Percentiles rank a stretch among this genome's conserved stretches.
Conservation (phyloP, 1,140 invertebrate species). For the Drosophila insularis region DNA sequence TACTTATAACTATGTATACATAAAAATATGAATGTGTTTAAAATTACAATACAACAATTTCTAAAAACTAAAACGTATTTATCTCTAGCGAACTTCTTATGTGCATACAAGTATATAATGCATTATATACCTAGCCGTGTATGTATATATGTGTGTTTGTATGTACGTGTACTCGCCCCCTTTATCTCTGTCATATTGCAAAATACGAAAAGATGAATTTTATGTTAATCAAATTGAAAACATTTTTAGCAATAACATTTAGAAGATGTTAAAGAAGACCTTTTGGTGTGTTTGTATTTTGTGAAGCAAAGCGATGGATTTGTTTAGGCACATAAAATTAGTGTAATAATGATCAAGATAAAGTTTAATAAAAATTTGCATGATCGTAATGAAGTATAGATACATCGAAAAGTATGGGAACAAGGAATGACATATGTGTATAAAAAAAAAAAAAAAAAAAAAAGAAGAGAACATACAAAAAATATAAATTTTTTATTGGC, state of each 20-base stretch:
- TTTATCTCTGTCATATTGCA: constrained; percentile 70
- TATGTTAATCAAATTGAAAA: constrained; percentile 71
- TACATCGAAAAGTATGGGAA: constrained; percentile 49
- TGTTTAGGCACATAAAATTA: constrained; percentile 77
- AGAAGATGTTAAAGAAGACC: constrained; percentile 14
- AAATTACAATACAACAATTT: constrained; percentile 54
- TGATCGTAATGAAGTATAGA: constrained; percentile 43
- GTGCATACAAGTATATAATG: neutral
- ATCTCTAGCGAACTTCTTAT: constrained; percentile 42
- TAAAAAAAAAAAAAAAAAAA: constrained; percentile 25
- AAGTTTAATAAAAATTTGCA: constrained; percentile 74
- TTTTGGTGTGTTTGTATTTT: constrained; percentile 55
- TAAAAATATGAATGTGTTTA: constrained; percentile 50
- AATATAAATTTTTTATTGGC: constrained; percentile 25
- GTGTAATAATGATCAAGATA: constrained; percentile 63
- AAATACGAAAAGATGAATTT: constrained; percentile 47
- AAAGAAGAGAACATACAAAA: constrained; percentile 20
- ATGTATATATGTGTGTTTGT: neutral
- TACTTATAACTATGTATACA: constrained; percentile 53
- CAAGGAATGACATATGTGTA: constrained; percentile 34
- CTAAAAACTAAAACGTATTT: constrained; percentile 45
- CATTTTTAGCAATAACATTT: constrained; percentile 66
- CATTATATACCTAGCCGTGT: neutral
- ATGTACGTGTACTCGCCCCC: constrained; percentile 28
- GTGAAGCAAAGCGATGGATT: constrained; percentile 58